Evolutionary conservation across 2,113 vertebrate genomes (phyloP).

Genomic region (Cairina moschata): DNA sequence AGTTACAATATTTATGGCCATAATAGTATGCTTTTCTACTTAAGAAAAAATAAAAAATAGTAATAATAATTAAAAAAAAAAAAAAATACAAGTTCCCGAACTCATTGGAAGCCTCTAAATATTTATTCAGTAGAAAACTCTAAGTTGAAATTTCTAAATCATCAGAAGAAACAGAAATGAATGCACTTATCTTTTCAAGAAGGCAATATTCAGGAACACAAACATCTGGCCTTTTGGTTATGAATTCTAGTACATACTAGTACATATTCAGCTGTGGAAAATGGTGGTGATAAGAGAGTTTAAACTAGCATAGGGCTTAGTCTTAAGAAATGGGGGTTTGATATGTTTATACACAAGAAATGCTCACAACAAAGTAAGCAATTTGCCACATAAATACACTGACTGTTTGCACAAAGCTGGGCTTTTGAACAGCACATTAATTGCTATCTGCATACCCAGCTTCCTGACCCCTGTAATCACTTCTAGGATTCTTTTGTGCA

Average conservation of each 20-base stretch:
- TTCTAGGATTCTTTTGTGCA: background rate
- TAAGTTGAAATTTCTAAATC: background rate
- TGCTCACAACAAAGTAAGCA: background rate
- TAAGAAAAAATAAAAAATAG: no score
- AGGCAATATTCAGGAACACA: background rate
- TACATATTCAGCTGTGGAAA: background rate
- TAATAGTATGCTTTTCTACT: background rate
- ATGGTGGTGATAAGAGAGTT: background rate
- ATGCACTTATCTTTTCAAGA: background rate
- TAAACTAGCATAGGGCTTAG: background rate
- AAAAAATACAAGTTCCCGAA: background rate
- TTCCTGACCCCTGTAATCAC: background rate
- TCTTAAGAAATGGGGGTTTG: background rate
- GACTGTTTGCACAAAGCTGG: background rate
- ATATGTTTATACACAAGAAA: background rate
- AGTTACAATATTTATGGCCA: accelerated
- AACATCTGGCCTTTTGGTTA: background rate
- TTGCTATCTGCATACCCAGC: background rate
- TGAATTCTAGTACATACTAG: accelerated
- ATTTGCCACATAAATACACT: background rate
- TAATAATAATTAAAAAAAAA: no score
- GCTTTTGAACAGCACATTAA: no score
- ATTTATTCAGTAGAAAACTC: background rate
- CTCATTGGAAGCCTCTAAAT: background rate
- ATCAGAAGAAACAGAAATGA: background rate